These are phyloP conservation scores for Mirounga angustirostris DNA, from an alignment of 2,113 vertebrate species.

Conservation along the genomic window DNA sequence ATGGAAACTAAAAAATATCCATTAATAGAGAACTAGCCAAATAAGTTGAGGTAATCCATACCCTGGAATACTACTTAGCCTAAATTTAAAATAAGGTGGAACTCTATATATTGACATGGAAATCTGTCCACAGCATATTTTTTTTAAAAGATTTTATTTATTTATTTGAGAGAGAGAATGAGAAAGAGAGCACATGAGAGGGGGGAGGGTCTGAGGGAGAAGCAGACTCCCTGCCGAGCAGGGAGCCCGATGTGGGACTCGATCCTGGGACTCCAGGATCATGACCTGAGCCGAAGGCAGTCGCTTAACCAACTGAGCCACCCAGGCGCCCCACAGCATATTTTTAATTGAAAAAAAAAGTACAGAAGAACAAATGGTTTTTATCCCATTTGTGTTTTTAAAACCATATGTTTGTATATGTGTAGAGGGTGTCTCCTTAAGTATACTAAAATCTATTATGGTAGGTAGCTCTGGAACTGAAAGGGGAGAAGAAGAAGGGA, in stretches of 20 bases:
- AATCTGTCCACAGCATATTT: neutral
- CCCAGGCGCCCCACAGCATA: neutral
- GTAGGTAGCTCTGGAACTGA: neutral
- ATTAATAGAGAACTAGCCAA: neutral
- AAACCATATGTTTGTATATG: neutral
- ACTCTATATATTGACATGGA: neutral
- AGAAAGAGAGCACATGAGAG: too few relatives aligned
- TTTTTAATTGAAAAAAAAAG: neutral
- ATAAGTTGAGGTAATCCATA: neutral
- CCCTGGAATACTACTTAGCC: neutral
- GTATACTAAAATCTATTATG: neutral
- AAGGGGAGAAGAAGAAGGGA: neutral
- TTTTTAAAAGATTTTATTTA: neutral
- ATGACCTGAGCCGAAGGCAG: too few relatives aligned
- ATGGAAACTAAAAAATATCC: conserved; percentile 28
- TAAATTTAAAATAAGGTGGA: neutral
- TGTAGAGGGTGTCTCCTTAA: neutral
- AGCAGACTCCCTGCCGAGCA: too few relatives aligned
- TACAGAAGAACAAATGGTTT: neutral
- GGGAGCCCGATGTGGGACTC: too few relatives aligned
- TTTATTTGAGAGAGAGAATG: too few relatives aligned
- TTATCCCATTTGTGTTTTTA: neutral
- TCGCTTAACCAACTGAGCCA: too few relatives aligned
- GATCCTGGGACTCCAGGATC: too few relatives aligned
- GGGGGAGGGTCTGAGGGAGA: too few relatives aligned